Evolutionary conservation across 2,113 vertebrate species (phyloP).

Genomic region (Rhabdornis inornatus): DNA sequence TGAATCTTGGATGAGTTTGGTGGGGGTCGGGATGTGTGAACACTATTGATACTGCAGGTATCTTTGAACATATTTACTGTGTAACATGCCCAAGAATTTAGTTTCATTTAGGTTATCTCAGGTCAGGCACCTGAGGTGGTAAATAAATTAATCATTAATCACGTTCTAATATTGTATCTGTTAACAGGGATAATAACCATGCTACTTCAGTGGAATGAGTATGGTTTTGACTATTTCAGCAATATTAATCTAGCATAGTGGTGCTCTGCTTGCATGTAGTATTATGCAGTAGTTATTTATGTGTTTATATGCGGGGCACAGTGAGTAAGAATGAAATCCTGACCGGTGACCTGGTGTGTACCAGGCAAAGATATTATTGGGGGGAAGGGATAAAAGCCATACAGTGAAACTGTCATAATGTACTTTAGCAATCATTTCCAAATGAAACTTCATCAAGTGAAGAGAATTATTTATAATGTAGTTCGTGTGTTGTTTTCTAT

Average conservation of each 20-base stretch:
- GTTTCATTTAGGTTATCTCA: not conserved
- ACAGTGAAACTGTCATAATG: not conserved
- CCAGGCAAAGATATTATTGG: not conserved
- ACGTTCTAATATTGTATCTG: not conserved
- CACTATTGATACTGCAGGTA: not conserved
- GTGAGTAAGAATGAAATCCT: not conserved
- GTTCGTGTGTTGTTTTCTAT: not conserved
- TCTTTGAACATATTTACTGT: not conserved
- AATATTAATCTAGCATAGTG: not conserved
- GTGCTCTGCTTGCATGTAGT: not conserved
- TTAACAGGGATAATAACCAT: not conserved
- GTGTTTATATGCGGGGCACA: accelerated
- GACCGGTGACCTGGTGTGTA: not conserved
- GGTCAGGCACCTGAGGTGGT: not conserved
- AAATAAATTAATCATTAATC: not conserved
- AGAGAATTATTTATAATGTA: not conserved
- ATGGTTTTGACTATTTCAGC: not conserved
- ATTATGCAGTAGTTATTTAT: not conserved
- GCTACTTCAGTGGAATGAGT: not conserved
- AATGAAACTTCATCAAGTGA: not conserved
- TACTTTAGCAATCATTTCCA: not conserved
- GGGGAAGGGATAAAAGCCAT: not conserved
- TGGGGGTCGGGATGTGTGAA: not conserved
- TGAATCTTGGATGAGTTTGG: not conserved
- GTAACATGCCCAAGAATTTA: not conserved